Conservation (phyloP, 1,140 invertebrate species). For the Campoletis sonorensis region DNA sequence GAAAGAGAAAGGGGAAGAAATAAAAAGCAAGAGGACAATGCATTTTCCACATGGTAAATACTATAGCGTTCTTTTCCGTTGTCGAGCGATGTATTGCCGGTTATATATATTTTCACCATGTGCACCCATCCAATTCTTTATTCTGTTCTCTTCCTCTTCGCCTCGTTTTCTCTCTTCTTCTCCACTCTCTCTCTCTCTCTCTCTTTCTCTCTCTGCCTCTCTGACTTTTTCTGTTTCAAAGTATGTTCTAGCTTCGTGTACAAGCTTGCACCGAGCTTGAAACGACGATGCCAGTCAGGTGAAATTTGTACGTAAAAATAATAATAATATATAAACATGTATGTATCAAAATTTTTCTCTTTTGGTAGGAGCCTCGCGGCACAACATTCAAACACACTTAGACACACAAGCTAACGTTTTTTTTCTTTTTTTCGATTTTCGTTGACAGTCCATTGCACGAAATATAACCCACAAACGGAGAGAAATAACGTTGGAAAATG, state of each 20-base stretch:
- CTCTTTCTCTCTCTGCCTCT: not conserved
- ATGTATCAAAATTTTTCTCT: not conserved
- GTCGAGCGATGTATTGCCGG: slow-evolving; percentile 5
- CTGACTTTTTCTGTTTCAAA: not conserved
- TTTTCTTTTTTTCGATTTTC: not conserved
- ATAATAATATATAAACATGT: not conserved
- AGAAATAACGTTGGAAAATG: not conserved
- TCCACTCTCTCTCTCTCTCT: not conserved
- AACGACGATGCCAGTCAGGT: slow-evolving; percentile 15
- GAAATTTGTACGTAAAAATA: not conserved
- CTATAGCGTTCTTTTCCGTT: slow-evolving; percentile 4
- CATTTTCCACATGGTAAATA: slow-evolving; percentile 24
- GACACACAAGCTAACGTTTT: not conserved
- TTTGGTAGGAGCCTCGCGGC: not conserved
- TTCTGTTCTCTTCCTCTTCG: not conserved
- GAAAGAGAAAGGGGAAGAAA: not conserved
- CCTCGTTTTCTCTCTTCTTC: not conserved
- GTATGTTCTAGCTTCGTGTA: not conserved
- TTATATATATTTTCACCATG: slow-evolving; percentile 21
- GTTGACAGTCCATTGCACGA: not conserved
- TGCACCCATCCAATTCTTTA: slow-evolving; percentile 16
- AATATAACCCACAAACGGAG: not conserved
- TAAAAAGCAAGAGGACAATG: not conserved
- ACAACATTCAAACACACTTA: not conserved
- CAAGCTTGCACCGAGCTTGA: not conserved